These are phyloP conservation scores for Spinus pinus DNA, from an alignment of 2,797 vertebrate species.

Conservation along the genomic window DNA sequence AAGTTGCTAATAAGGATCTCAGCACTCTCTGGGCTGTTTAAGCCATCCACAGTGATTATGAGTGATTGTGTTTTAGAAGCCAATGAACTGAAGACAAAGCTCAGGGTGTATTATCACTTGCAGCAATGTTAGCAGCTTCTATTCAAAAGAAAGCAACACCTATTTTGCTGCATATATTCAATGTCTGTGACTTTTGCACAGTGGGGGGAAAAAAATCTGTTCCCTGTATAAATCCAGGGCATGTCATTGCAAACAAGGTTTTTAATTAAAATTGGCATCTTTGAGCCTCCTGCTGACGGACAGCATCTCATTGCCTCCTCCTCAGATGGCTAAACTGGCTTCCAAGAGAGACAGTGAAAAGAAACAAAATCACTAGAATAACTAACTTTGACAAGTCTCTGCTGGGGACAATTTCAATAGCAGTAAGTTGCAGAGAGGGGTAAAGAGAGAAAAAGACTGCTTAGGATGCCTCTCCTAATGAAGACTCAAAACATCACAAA, in stretches of 20 bases:
- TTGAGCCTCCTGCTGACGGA: slow-evolving; percentile 33
- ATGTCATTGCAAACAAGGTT: slow-evolving; percentile 28
- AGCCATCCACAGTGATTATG: neutral
- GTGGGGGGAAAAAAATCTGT: neutral
- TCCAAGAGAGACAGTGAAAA: neutral
- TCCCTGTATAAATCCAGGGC: slow-evolving; percentile 15
- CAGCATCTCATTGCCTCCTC: neutral
- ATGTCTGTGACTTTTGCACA: neutral
- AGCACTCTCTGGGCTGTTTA: neutral
- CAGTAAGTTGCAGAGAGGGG: neutral
- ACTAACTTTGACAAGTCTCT: slow-evolving; percentile 6
- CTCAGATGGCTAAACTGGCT: slow-evolving; percentile 41
- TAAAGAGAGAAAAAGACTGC: neutral
- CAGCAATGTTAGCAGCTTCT: neutral
- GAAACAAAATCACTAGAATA: slow-evolving; percentile 19
- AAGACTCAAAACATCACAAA: slow-evolving; percentile 9
- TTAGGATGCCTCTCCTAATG: neutral
- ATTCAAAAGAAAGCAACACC: neutral
- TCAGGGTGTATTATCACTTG: neutral
- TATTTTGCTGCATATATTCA: neutral
- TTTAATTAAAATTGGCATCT: slow-evolving; percentile 58
- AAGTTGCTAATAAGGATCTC: neutral
- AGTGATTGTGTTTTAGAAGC: neutral
- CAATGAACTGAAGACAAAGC: neutral
- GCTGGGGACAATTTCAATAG: slow-evolving; percentile 26